A percentile compares a stretch with the other conserved stretches of the same genome.
phyloP scores from a whole-genome alignment of 2,797 vertebrate genomes.

The Gymnocypris eckloni region DNA sequence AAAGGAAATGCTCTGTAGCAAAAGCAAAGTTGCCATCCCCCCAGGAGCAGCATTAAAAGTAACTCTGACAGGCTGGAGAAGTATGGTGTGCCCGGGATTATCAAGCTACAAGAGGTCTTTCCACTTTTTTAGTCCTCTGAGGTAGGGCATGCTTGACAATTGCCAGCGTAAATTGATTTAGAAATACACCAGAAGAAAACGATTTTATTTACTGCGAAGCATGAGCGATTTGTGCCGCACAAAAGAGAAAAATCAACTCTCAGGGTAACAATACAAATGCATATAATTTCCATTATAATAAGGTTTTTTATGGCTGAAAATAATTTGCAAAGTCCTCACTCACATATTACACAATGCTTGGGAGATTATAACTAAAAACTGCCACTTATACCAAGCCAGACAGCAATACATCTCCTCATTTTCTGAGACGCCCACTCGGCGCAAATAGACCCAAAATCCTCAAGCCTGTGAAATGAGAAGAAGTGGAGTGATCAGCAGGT shows the following conservation, averaged over 20 bases:
- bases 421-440: neutral
- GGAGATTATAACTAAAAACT: conserved; percentile 16
- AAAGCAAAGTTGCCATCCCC: conserved; percentile 43
- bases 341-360: neutral
- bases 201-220: conserved; percentile 55
- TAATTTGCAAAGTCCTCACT: conserved; percentile 12
- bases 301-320: conserved; percentile 16
- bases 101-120: conserved; percentile 55
- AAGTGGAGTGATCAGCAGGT: conserved; percentile 29
- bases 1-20: conserved; percentile 37
- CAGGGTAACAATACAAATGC: conserved; percentile 28
- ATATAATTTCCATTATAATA: conserved; percentile 28
- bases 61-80: conserved; percentile 46
- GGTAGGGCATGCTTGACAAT: conserved; percentile 49
- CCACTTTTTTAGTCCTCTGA: conserved; percentile 54
- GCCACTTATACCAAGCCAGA: conserved; percentile 15
- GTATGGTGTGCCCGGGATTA: conserved; percentile 47
- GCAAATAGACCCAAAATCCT: conserved; percentile 8
- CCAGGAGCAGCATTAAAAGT: conserved; percentile 23
- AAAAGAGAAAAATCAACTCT: conserved; percentile 36
- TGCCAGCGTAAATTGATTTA: conserved; percentile 60
- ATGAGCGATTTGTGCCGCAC: neutral
- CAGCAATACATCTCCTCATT: conserved; percentile 4
- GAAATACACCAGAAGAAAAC: conserved; percentile 55
- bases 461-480: neutral